Conservation (phyloP, 2,113 vertebrate genomes). For the Pholis gunnellus region DNA sequence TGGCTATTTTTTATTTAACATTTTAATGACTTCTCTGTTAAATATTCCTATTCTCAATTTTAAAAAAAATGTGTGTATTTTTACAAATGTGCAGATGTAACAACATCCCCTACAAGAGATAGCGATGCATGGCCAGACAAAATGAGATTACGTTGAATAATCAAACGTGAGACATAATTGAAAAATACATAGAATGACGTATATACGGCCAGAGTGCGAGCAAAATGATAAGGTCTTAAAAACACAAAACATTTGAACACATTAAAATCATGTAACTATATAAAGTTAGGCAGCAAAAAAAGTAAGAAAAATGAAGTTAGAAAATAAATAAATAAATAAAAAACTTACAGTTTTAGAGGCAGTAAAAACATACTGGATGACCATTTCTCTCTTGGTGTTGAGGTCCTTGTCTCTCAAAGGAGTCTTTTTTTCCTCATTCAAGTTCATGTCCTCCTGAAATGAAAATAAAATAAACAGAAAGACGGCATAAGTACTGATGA, state of each 20-base stretch:
- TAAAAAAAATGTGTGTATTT: not conserved
- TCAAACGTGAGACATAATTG: not conserved
- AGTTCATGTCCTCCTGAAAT: constrained; percentile 98
- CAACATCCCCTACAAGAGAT: not conserved
- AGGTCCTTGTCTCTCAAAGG: constrained; percentile 96
- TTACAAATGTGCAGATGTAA: not conserved
- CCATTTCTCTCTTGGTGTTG: constrained; percentile 95
- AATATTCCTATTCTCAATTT: constrained; percentile 1
- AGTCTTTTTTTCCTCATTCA: constrained; percentile 97
- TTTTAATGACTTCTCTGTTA: not conserved
- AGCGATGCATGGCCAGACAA: not conserved
- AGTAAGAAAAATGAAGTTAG: not conserved
- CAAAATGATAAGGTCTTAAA: not conserved
- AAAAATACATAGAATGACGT: not conserved
- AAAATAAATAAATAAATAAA: not conserved
- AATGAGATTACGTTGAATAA: constrained; percentile 10
- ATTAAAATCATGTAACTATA: not conserved
- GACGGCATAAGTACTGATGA: not conserved
- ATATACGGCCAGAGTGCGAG: not conserved
- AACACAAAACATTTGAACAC: not conserved
- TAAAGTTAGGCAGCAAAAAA: not conserved
- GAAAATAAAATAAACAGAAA: constrained; percentile 4
- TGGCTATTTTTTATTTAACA: not conserved
- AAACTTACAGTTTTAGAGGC: constrained; percentile 94
- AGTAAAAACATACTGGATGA: constrained; percentile 94